Evolutionary conservation across 2,888 invertebrate species (phyloP), one percentile per base, ranked within the genome.

Genomic region (Eugnorisma glareosa): DNA sequence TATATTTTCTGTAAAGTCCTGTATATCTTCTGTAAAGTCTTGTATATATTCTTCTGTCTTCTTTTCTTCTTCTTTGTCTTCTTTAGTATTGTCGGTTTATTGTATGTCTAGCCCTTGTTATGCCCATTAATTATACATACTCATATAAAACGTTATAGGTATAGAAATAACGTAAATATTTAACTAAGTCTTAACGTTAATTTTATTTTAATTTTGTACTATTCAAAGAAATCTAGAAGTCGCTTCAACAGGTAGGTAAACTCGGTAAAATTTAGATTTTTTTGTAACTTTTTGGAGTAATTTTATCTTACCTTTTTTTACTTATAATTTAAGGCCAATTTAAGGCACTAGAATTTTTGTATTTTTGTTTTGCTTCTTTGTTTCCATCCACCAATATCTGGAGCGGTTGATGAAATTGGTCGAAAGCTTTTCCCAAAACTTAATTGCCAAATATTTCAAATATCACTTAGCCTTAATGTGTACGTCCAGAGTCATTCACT

Each of bases 261-360:
- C 91, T 94, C 93, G 92, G 90, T 94, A 94, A 83, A 96, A 95
- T 96, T 96, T 96, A 92, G 95, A 92, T 92, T 93, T 86, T 93
- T 94, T 93, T 94, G 90, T 92, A 92, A 91, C 89, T 82, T 93
- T 93, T 95, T 93, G 92, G 87, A 86, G 92, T 93, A 93, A 93
- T 95, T 95, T 95, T 94, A 94, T 95, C 95, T 96, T 95, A 96
- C 94, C 94, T 95, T 96, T 96, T 75, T 96, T 97, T 94, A 95
- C 89, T 94, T 93, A 91, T 94, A 96, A 94, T 97, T 97, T 97
- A 97, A 97, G 97, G 97, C 97, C 97, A 96, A 97, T 97, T 96
- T 96, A 97, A 97, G 97, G 97, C 97, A 97, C 97, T 92, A 94
- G 91, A 92, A 92, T 95, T 95, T 88, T 64, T 64, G 40, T 64